Evolutionary conservation across 2,888 invertebrate species (phyloP), one percentile per base, ranked within the genome.

Genomic region (Drosophila crucigera): DNA sequence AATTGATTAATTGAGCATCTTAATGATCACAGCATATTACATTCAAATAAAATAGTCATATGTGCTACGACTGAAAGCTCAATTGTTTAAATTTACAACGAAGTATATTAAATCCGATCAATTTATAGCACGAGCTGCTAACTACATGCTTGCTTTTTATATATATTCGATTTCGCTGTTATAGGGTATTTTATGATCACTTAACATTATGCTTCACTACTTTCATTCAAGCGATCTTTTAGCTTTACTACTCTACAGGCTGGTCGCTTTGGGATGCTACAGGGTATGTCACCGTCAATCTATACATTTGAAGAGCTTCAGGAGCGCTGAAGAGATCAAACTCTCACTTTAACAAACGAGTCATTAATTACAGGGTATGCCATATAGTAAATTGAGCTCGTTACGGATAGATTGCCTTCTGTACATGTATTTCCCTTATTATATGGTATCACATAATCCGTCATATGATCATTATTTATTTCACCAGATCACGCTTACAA

Each of bases 241-340:
- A 2, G 10, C 41, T 11, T 11, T n/a, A 10, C 6, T 22, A 3
- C 6, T 14, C 43, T 1, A 22, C 22, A 47, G 16, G 22, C 2
- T 16, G 4, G 2, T 25, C 7, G 60, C 60, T 1, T 39, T 58
- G 16, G 19, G 16, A 11, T 22, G 19, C 11, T 49, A 41, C 28
- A 55, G 73, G 41, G 65, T 56, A 66, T 59, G 1, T 25, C 3
- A 19, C 0, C 16, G 59, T 25, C 47, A n/a, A 39, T 7, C 19
- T 10, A 19, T 0, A 2, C n/a, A 1, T 2, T 47, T 41, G n/a
- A 41, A 35, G 14, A 14, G 35, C 1, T 35, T 16, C 2, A 6
- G 2, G 6, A 37, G 37, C 16, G 37, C 37, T 6, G 1, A 16
- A 16, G 6, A 0, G 0, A 19, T 19, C 37, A 37, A 7, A 37